Evolutionary conservation across 2,113 vertebrate species (phyloP), one percentile per base, ranked within the genome.

Genomic region (Zingel zingel): DNA sequence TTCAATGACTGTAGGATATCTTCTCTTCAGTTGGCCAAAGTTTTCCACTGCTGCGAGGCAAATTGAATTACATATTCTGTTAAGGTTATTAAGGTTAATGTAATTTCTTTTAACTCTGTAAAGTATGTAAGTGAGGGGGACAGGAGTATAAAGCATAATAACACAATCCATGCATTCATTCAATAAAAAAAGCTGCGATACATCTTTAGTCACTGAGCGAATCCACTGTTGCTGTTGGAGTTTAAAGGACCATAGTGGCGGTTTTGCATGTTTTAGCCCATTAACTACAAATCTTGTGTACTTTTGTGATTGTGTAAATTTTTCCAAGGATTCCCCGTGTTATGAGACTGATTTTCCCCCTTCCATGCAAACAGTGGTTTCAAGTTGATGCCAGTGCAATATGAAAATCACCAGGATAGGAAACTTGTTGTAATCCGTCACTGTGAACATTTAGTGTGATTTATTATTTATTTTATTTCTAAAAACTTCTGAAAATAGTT

Each of bases 211-310:
- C 10, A 9, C n/a, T 15, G 21, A 65, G 12, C 5, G 8, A 45
- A 47, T 33, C 19, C 21, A 27, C 69, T 79, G 36, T 48, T 62
- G 18, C 47, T 36, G 25, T 53, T 59, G 21, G 23, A 75, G 13
- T n/a, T 43, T 16, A 50, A 39, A 21, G 23, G 5, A 36, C 5
- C 68, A 59, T 6, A n/a, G 5, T 13, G 9, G 48, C 51, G 66
- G 21, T 71, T 65, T n/a, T 56, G 23, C 18, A 39, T n/a, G 72
- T 63, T 76, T 70, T 21, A 67, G 62, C 16, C 12, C 21, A 53
- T 74, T 69, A 54, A 75, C 13, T 33, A 19, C 56, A 59, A 51
- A 45, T 61, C 2, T 51, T 51, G 27, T 67, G 27, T 27, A 21
- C 16, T 39, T 57, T 56, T 25, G 13, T 21, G 15, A 61, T 19